Percentiles rank a stretch among this genome's conserved stretches.
phyloP scores from a whole-genome alignment of 2,888 invertebrate species.

The Dorcus parallelipipedus region DNA sequence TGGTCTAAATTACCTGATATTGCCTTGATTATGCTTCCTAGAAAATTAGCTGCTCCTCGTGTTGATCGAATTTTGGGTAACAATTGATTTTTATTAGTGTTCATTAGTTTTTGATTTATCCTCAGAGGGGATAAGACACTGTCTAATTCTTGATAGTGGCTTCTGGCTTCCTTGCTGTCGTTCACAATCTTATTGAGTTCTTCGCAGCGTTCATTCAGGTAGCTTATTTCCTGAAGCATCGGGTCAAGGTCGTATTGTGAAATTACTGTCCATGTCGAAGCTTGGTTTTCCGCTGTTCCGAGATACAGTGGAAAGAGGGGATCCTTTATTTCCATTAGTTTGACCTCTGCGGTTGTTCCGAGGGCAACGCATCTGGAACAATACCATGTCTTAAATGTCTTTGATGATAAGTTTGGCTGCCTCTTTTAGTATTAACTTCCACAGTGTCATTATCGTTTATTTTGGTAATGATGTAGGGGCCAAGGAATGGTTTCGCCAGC shows the following conservation, averaged over 20 bases:
- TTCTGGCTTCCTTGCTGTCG: neutral
- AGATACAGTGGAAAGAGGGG: neutral
- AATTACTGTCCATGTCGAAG: neutral
- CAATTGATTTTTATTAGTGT: neutral
- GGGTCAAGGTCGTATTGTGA: neutral
- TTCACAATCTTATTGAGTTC: neutral
- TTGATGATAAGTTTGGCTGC: neutral
- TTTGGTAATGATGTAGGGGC: neutral
- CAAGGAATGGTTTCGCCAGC: neutral
- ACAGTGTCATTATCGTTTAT: neutral
- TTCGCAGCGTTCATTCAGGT: neutral
- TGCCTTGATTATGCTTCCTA: conserved; percentile 3
- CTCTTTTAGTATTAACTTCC: neutral
- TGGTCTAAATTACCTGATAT: neutral
- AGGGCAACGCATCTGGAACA: conserved; percentile 1
- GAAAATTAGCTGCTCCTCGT: conserved; percentile 4
- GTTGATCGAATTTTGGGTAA: neutral
- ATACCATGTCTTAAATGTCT: conserved; percentile 4
- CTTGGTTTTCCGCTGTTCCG: neutral
- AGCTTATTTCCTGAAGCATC: neutral
- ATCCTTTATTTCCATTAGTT: neutral
- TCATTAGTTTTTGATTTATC: too few relatives aligned
- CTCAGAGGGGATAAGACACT: neutral
- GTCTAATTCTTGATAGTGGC: neutral
- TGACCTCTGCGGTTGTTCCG: neutral